These are phyloP conservation scores for Brachionus paranguensis DNA, from an alignment of 1,140 invertebrate genomes.

Conservation along the genomic window DNA sequence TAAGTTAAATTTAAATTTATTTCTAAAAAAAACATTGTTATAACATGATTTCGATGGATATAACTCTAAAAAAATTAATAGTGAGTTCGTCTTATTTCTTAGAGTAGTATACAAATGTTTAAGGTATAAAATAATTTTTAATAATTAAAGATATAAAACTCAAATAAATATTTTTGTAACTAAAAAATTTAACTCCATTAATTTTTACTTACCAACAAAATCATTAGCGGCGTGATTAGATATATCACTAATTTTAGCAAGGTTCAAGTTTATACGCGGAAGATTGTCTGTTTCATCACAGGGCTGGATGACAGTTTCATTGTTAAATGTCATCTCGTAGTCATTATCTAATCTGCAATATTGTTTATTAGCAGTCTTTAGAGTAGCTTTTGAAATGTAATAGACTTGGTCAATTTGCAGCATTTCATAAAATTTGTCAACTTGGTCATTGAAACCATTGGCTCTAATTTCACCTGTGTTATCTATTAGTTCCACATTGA, in stretches of 20 bases:
- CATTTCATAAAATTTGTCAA: conserved; percentile 82
- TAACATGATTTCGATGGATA: no score
- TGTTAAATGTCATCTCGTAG: conserved; percentile 87
- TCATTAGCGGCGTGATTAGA: conserved; percentile 63
- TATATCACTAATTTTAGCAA: conserved; percentile 71
- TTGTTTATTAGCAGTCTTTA: conserved; percentile 88
- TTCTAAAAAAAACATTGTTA: no score
- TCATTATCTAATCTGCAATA: conserved; percentile 79
- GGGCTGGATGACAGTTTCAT: conserved; percentile 62
- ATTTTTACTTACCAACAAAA: conserved; percentile 49
- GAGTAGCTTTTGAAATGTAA: conserved; percentile 70
- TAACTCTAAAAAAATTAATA: no score
- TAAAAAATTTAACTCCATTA: conserved; percentile 61
- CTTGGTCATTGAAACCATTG: conserved; percentile 83
- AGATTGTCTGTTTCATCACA: conserved; percentile 62
- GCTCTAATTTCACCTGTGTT: conserved; percentile 86
- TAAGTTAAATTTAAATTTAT: no score
- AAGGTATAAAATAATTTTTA: no score
- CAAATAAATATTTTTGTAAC: background rate
- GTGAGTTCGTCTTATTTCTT: no score
- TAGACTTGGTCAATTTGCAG: conserved; percentile 77
- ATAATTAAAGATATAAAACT: conserved; percentile 36
- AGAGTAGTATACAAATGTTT: no score
- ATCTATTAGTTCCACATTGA: conserved; percentile 84
- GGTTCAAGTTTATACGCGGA: conserved; percentile 75